Base-by-base conservation (phyloP, 2,888 invertebrate genomes). In the Arctia plantaginis region DNA sequence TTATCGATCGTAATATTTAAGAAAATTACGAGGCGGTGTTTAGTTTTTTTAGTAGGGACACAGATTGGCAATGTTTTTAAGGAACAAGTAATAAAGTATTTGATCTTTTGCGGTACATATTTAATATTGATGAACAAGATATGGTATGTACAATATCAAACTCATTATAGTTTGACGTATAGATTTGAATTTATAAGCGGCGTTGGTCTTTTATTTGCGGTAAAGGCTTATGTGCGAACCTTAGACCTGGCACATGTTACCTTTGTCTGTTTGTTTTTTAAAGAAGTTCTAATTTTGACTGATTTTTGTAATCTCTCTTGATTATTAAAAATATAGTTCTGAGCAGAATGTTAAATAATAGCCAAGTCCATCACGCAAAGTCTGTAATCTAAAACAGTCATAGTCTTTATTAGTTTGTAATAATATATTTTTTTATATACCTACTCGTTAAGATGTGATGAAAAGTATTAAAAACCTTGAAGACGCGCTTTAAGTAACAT, bases 1-100 rank as follows among this genome's bases (percentile, higher is more conserved):
- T 76, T 77, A 67, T 75, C 67, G 55, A 64, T 76, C 68, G 69
- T 72, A 65, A 65, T 72, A 64, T 79, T 72, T 44, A 76, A 65
- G 71, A 75, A 75, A 75, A 75, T 69, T 72, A 51, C 33, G 30
- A 66, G 55, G 35, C 64, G 7, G 0, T 55, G 8, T 70, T 59
- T 71, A n/a, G 55, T 59, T 55, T 68, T n/a, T 73, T 51, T 65
- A 75, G 10, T 59, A 59, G 69, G 12, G n/a, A 18, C n/a, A 27
- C 35, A 69, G 55, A 59, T 69, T 69, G 39, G 59, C 27, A 69
- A 41, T 6, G 62, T 20, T 55, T 59, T 27, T 59, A 33, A 33
- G 33, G 23, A n/a, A 27, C n/a, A n/a, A 35, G 51, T 55, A 23
- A 55, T 55, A 55, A 55, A 55, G 27, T 62, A 59, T 59, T 59